Evolutionary conservation across 2,888 invertebrate genomes (phyloP), one percentile per base, ranked within the genome.

Genomic region (Ormia ochracea): DNA sequence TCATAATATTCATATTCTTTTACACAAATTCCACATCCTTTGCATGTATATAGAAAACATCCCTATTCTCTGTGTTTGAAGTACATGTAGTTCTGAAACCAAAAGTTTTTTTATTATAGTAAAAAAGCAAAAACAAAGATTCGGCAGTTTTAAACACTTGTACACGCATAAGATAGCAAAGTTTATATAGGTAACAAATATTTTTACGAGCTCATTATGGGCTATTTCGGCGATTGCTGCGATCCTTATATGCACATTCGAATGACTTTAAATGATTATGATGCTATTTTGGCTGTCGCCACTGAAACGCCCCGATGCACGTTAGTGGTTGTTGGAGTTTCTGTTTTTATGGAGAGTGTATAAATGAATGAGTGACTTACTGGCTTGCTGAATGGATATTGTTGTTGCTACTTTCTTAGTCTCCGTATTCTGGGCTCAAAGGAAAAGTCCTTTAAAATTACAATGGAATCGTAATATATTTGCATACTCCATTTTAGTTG

Each of bases 151-250:
- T 61, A 52, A 65, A 54, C 52, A 59, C 50, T 50, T 21, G 28
- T 19, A 43, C 61, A 61, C 38, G 61, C 59, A 66, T 70, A 86
- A 89, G 88, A 88, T 88, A 86, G 87, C 86, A 84, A 86, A 88
- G 89, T 89, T 87, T 89, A 90, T 90, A 66, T 89, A 90, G 89
- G 90, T 89, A 90, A 88, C 89, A 89, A 90, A 89, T 66, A 89
- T 89, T 90, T 89, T 90, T 90, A 90, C 87, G 88, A 88, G 86
- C 89, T 90, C 89, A 89, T 90, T 90, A 90, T 89, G 90, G 89
- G 87, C 89, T 89, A 90, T 90, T 90, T 90, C 88, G 88, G 87
- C 90, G 88, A 90, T 90, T 90, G 90, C 89, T 90, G 89, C 88
- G 89, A 90, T 90, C 89, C 90, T 89, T 89, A 90, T 89, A 88